These are phyloP conservation scores for Passerculus sandwichensis DNA, from an alignment of 2,797 vertebrate genomes.

Conservation along the genomic window DNA sequence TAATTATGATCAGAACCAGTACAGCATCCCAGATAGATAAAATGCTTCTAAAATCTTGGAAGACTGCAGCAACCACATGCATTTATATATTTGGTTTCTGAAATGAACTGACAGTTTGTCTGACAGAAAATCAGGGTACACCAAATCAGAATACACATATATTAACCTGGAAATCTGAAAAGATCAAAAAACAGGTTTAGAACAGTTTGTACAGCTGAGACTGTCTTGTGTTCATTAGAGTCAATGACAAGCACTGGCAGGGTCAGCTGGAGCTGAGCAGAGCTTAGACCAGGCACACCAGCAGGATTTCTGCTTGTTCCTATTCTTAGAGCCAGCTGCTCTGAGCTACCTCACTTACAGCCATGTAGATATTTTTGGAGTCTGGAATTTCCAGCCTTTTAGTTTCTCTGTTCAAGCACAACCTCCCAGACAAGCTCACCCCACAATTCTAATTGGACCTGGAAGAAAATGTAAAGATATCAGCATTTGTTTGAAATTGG, in stretches of 20 bases:
- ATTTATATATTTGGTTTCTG: background rate
- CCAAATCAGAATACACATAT: background rate
- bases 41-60: background rate
- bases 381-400: constrained; percentile 10
- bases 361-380: background rate
- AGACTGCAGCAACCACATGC: background rate
- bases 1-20: background rate
- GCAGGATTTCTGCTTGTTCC: background rate
- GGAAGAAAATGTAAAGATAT: background rate
- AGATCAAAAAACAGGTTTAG: background rate
- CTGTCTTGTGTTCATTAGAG: background rate
- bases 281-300: background rate
- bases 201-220: background rate
- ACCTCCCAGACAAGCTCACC: background rate
- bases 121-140: background rate
- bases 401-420: background rate
- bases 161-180: background rate
- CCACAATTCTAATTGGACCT: background rate
- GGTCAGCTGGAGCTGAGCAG: background rate
- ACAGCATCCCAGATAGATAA: background rate
- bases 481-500: constrained; percentile 30
- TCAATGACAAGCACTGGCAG: background rate
- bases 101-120: background rate
- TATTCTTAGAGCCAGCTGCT: background rate
- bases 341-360: background rate